Evolutionary conservation across 53 echinoderm and acorn worm species (phyloP), one percentile per base, ranked within the genome.

Genomic region (Hippasteria phrygiana): DNA sequence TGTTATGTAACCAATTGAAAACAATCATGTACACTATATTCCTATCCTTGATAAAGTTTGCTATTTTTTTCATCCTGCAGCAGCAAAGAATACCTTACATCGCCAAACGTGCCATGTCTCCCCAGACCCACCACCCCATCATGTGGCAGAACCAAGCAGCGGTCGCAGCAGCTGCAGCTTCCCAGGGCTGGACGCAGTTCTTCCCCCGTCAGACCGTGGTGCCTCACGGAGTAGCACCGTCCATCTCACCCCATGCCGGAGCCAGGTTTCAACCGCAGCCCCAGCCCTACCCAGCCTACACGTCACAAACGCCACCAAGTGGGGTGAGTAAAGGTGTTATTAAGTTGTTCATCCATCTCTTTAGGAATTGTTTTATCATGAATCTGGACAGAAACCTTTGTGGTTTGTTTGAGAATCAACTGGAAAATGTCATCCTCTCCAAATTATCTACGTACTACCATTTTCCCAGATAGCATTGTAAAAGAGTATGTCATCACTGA

Each of bases 81-180:
- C 85, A 85, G 26, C 85, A 85, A 27, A 85, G 85, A 85, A 70
- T 85, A 85, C 85, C 85, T 22, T 85, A 85, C 38, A 50, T 85
- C 36, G 71, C 85, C 71, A 85, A 85, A 35, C 85, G 71, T 36
- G 85, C 85, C 70, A 71, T 85, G 70, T 85, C 85, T 6, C 85
- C 85, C 6, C 85, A 85, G 50, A 85, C 85, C 51, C 85, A 69
- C 85, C 85, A 85, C 24, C 85, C 85, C 34, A 71, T 85, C 71
- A 47, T 85, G 51, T 85, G 85, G 85, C 85, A 85, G 53, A 71
- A 50, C 38, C 85, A 85, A 50, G 85, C 83, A 26, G 83, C 85
- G 0, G 85, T 71, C n/a, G 85, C 54, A 8, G 48, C 83, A 36
- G 85, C 73, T 2, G 73, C 73, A 11, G 75, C 75, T 11, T 70